phyloP scores from a whole-genome alignment of 2,113 vertebrate genomes.

The Burhinus oedicnemus region DNA sequence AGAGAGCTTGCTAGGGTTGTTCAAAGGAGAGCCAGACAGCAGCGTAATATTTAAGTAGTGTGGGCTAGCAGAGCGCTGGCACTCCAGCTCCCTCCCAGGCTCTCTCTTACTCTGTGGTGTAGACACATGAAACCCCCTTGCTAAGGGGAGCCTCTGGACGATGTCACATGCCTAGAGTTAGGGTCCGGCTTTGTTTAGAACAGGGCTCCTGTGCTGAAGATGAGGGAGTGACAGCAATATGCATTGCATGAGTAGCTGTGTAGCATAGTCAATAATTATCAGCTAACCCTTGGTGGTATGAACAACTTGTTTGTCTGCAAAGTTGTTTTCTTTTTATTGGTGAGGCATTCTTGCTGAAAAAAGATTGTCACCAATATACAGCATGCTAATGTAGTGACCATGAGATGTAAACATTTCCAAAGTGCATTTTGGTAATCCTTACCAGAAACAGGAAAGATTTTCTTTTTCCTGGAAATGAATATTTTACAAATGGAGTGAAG shows the following conservation, averaged over 20 bases:
- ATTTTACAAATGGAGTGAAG: neutral
- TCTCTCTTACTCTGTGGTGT: neutral
- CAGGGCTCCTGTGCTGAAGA: neutral
- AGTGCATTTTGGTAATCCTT: neutral
- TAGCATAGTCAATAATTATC: neutral
- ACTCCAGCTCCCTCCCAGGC: neutral
- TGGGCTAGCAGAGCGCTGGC: neutral
- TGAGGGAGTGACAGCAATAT: neutral
- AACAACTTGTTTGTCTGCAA: neutral
- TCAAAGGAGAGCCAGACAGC: neutral
- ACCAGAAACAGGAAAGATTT: neutral
- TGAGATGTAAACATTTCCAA: neutral
- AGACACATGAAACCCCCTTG: neutral
- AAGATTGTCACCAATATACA: rapidly evolving
- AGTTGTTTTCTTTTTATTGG: neutral
- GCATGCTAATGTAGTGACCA: neutral
- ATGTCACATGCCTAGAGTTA: neutral
- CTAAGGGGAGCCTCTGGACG: neutral
- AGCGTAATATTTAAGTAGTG: neutral
- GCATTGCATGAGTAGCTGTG: neutral
- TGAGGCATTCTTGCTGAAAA: neutral
- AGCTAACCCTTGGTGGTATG: neutral
- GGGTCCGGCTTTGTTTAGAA: neutral
- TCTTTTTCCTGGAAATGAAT: neutral
- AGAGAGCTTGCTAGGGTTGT: neutral